phyloP scores from a whole-genome alignment of 2,888 invertebrate species.

The Gastrophysa polygoni region DNA sequence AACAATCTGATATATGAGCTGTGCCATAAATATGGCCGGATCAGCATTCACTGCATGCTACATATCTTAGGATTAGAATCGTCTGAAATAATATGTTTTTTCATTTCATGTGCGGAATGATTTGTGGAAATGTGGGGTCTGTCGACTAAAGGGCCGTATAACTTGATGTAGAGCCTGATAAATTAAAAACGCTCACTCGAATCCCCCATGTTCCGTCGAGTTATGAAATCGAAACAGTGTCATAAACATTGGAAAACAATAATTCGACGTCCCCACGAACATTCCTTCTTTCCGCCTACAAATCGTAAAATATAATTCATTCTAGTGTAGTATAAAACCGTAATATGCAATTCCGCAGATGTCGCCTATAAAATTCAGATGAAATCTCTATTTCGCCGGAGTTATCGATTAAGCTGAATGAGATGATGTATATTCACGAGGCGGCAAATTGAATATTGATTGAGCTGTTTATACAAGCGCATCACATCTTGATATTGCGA shows the following conservation, averaged over 20 bases:
- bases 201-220: conserved; percentile 53
- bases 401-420: conserved; percentile 20
- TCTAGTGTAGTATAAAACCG: conserved; percentile 28
- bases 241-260: conserved; percentile 62
- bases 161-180: conserved; percentile 59
- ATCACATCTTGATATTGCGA: not conserved
- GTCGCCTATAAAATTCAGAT: conserved; percentile 31
- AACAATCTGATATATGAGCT: conserved; percentile 37
- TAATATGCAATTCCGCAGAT: conserved; percentile 36
- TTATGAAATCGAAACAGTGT: conserved; percentile 62
- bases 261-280: conserved; percentile 53
- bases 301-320: conserved; percentile 53
- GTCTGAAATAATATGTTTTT: conserved; percentile 49
- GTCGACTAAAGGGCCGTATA: conserved; percentile 53
- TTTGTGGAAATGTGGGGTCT: conserved; percentile 55
- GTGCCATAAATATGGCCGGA: conserved; percentile 42
- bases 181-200: conserved; percentile 60
- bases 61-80: conserved; percentile 50
- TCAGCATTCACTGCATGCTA: conserved; percentile 40
- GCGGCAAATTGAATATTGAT: conserved; percentile 11
- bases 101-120: conserved; percentile 55
- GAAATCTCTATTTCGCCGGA: conserved; percentile 27
- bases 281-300: conserved; percentile 48
- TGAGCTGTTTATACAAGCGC: not conserved
- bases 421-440: not conserved